These are phyloP conservation scores for Epinotia brunnichana DNA, from an alignment of 2,888 invertebrate genomes.

Conservation along the genomic window DNA sequence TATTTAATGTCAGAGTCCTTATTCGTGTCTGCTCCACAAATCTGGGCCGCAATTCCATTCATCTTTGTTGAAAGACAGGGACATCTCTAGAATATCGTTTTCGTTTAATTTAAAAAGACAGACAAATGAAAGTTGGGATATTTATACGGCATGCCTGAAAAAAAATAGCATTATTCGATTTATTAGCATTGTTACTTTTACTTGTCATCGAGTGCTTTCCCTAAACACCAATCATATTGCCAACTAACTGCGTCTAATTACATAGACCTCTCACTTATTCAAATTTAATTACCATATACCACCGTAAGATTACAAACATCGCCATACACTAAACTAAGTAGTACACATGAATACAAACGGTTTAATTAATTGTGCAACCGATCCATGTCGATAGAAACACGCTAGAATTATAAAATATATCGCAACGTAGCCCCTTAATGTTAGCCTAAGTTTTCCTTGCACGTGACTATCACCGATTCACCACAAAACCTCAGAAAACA, in stretches of 20 bases:
- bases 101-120: no score
- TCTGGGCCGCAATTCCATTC: no score
- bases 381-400: conserved; percentile 64
- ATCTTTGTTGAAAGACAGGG: no score
- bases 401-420: conserved; percentile 60
- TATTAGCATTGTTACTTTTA: background rate
- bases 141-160: no score
- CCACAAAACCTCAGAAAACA: background rate
- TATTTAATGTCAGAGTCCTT: no score
- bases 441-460: conserved; percentile 42
- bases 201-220: conserved; percentile 13
- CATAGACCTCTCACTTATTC: conserved; percentile 42
- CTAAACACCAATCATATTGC: conserved; percentile 4
- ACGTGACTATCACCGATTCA: conserved; percentile 47
- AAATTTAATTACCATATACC: conserved; percentile 36
- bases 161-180: background rate
- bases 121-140: no score
- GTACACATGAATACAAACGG: conserved; percentile 48
- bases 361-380: conserved; percentile 63
- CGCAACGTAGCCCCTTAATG: conserved; percentile 56
- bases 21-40: no score
- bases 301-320: conserved; percentile 45
- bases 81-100: no score
- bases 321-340: conserved; percentile 37
- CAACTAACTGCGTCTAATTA: conserved; percentile 21